phyloP scores from a whole-genome alignment of 2,888 invertebrate genomes.

The Coenonympha arcania region DNA sequence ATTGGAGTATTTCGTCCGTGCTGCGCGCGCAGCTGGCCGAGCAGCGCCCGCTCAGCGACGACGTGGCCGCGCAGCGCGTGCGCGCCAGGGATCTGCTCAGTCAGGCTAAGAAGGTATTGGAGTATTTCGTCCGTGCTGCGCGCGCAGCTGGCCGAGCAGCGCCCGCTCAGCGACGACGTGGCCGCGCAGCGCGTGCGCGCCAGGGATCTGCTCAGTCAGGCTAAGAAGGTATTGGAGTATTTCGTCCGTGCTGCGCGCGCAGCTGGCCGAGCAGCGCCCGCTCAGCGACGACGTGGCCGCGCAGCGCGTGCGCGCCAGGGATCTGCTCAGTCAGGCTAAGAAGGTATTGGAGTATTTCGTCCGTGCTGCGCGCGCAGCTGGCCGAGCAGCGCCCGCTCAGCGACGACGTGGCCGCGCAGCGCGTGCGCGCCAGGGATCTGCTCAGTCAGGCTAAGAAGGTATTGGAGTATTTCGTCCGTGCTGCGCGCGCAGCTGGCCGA shows the following conservation, averaged over 20 bases:
- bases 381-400: constrained; percentile 94
- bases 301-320: constrained; percentile 92
- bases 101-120: constrained; percentile 95
- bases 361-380: constrained; percentile 89
- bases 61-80: constrained; percentile 94
- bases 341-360: too few relatives aligned
- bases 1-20: too few relatives aligned
- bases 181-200: constrained; percentile 93
- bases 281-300: constrained; percentile 96
- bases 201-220: constrained; percentile 91
- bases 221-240: too few relatives aligned
- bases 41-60: constrained; percentile 94
- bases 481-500: constrained; percentile 93
- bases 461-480: too few relatives aligned
- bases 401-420: constrained; percentile 96
- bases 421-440: constrained; percentile 92
- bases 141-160: constrained; percentile 92
- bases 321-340: constrained; percentile 93
- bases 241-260: constrained; percentile 88
- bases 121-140: too few relatives aligned
- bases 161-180: constrained; percentile 95
- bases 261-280: constrained; percentile 93
- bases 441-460: constrained; percentile 94
- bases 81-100: constrained; percentile 93
- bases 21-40: constrained; percentile 93